phyloP scores from a whole-genome alignment of 2,888 invertebrate genomes.

The Alentia gelatinosa region DNA sequence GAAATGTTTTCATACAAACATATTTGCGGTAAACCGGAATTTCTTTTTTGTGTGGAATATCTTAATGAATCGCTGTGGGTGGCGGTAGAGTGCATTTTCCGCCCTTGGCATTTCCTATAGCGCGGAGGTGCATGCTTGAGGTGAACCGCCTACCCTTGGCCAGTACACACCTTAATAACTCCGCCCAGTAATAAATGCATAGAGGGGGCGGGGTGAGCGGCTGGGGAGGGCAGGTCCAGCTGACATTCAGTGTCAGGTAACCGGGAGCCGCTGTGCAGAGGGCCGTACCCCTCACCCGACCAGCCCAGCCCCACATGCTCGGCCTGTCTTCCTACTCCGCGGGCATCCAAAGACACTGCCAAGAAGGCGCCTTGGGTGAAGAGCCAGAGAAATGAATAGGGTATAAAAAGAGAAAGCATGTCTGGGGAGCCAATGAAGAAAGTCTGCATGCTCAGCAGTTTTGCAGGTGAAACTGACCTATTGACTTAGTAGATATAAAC shows the following conservation, averaged over 20 bases:
- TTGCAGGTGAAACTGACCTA: background rate
- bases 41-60: too few relatives aligned
- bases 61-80: too few relatives aligned
- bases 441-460: background rate
- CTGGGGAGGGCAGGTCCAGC: background rate
- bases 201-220: background rate
- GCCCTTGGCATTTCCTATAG: background rate
- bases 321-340: background rate
- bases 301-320: too few relatives aligned
- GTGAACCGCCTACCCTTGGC: too few relatives aligned
- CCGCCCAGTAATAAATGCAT: too few relatives aligned
- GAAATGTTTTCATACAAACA: too few relatives aligned
- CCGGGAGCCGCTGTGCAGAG: background rate
- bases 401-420: background rate
- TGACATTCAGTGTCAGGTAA: background rate
- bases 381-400: background rate
- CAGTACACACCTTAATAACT: too few relatives aligned
- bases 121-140: background rate
- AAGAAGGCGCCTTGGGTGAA: background rate
- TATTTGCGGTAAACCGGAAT: too few relatives aligned
- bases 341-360: background rate
- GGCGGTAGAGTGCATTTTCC: background rate
- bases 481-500: constrained; percentile 3
- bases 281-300: too few relatives aligned
- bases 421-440: too few relatives aligned